phyloP scores from a whole-genome alignment of 2,113 vertebrate species.

The Notiomystis cincta region DNA sequence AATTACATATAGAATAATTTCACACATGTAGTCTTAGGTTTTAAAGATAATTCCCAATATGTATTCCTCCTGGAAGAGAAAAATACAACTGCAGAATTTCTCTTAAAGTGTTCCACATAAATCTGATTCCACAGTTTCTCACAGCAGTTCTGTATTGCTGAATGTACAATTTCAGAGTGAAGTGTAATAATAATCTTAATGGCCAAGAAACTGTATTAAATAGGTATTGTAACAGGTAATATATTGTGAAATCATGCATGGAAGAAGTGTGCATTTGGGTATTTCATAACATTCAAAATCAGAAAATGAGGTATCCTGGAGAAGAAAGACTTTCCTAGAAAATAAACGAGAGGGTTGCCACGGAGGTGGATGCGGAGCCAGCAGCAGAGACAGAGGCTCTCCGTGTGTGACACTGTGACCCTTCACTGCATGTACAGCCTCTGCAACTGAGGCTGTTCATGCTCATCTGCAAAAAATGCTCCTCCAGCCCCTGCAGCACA shows the following conservation, averaged over 20 bases:
- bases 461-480: background rate
- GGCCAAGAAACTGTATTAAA: background rate
- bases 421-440: background rate
- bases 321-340: background rate
- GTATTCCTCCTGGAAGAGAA: background rate
- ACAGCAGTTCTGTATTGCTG: background rate
- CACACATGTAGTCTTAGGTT: background rate
- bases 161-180: background rate
- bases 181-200: background rate
- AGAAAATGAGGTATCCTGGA: background rate
- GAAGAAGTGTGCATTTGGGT: background rate
- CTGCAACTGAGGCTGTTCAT: background rate
- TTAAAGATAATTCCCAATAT: background rate
- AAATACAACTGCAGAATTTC: background rate
- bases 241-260: background rate
- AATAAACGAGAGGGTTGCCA: background rate
- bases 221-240: background rate
- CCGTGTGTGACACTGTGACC: background rate
- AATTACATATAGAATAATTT: background rate
- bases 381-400: background rate
- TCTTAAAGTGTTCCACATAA: background rate
- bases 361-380: background rate
- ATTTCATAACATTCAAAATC: background rate
- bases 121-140: background rate
- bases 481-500: background rate